Evolutionary conservation across 2,113 vertebrate genomes (phyloP), one percentile per base, ranked within the genome.

Genomic region (Caretta caretta): DNA sequence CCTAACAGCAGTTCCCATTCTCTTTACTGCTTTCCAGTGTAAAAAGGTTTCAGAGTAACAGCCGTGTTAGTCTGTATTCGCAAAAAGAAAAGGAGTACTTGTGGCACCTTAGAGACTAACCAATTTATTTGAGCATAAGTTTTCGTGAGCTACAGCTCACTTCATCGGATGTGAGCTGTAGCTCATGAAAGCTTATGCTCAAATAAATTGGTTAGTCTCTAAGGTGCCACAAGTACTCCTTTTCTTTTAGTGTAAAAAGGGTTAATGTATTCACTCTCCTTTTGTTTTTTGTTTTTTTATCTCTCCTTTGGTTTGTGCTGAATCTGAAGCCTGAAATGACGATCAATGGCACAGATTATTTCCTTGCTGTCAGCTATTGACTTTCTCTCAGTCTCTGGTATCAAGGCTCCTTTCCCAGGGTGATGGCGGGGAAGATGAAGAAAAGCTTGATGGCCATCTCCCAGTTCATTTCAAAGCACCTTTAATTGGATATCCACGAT

Each of bases 271-370:
- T 81, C 82, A 76, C 89, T 94, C 14, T 79, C 62, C 83, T 93
- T 92, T 93, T 76, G 94, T 82, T 93, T 53, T 87, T 76, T 90
- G 91, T 96, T 80, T 91, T 95, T 90, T 84, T 76, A 76, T 97
- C 96, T 98, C 97, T 89, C 90, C 96, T 96, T 93, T 96, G 96
- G 96, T 97, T 97, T 97, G 94, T 97, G 97, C 97, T 96, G 96
- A 96, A 98, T 97, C 98, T 97, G 86, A 94, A 97, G 95, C 90
- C 97, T 97, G 96, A 98, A 95, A 98, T 96, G 94, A 78, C 94
- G 97, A 99, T 99, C 98, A 98, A 97, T 98, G 97, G 90, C 97
- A 97, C 84, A 93, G 97, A 98, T 98, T 98, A 98, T 98, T 98
- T 98, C 96, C 98, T 97, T 97, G 96, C 98, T 98, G 98, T 98